Base-by-base conservation (phyloP, 2,888 invertebrate species). In the Campoplex capitator region DNA sequence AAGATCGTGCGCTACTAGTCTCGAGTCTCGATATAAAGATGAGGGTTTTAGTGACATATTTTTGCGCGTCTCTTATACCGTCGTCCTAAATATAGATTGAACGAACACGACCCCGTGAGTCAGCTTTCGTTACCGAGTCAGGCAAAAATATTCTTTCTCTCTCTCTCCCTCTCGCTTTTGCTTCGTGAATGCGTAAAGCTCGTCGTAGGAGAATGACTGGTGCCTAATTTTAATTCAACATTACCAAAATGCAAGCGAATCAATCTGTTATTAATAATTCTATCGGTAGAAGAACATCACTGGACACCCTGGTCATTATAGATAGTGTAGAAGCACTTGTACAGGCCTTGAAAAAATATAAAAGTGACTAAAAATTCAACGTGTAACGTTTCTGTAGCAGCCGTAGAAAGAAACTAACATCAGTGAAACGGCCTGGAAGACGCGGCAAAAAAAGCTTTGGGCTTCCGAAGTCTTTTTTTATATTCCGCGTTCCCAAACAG, bases 11-110 rank as follows among this genome's bases (percentile, higher is more conserved):
- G 68, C 77, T 32, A 54, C 70, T 71, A 76, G 81, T 56, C 85
- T 83, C 79, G 74, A 84, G 88, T 89, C 85, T 81, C 87, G 88
- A 90, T 92, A 91, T 91, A 92, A 91, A 92, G 93, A 92, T 90
- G 91, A 91, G 92, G 88, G 87, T 84, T 87, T 86, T 90, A 91
- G 67, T 90, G 92, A 93, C 92, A 93, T 93, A 93, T 93, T 93
- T 93, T 92, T 91, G 91, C 91, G 89, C 80, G 90, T 86, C 75
- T 78, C 81, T 51, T 74, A 58, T 83, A 73, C 88, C 84, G 77
- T 84, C 74, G 80, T 73, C 76, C 88, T 91, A 91, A 91, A 90
- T 90, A 90, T 91, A 91, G 78, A 78, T 75, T 67, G 84, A 78
- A 67, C 80, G 84, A 81, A 86, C 77, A 77, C 78, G 74, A 84